phyloP scores from a whole-genome alignment of 92 coral and sea anemone species.

The Epizoanthus fatuus region DNA sequence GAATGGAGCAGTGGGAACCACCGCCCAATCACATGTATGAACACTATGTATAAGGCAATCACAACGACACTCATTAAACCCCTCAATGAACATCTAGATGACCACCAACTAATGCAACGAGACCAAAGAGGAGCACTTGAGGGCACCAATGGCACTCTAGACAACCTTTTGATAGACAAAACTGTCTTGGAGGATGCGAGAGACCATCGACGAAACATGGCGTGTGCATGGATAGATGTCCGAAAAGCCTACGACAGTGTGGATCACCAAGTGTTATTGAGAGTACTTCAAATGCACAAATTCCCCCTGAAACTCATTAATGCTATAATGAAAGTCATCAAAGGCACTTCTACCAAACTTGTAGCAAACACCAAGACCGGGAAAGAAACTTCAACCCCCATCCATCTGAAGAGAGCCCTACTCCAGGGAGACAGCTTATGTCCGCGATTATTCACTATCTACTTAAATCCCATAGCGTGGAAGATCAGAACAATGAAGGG shows the following conservation, averaged over 20 bases:
- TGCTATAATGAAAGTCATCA: conserved; percentile 8
- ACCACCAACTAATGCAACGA: not conserved
- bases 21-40: not conserved
- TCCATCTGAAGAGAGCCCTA: conserved; percentile 12
- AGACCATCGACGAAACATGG: not conserved
- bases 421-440: conserved; percentile 20
- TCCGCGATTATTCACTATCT: conserved; percentile 3
- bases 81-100: not conserved
- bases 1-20: not conserved
- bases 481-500: conserved; percentile 15
- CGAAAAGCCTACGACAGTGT: not conserved
- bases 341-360: not conserved
- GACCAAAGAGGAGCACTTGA: not conserved
- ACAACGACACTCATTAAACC: conserved; percentile 1
- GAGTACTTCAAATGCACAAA: conserved; percentile 17
- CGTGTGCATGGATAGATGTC: not conserved
- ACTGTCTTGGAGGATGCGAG: not conserved
- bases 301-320: not conserved
- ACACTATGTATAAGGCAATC: not conserved
- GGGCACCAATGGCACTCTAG: conserved; percentile 1
- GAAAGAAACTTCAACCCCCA: not conserved
- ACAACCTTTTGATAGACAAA: not conserved
- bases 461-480: conserved; percentile 5
- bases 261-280: not conserved
- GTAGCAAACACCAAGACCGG: not conserved